phyloP scores from a whole-genome alignment of 2,888 invertebrate species.

The Lamproptera curius region DNA sequence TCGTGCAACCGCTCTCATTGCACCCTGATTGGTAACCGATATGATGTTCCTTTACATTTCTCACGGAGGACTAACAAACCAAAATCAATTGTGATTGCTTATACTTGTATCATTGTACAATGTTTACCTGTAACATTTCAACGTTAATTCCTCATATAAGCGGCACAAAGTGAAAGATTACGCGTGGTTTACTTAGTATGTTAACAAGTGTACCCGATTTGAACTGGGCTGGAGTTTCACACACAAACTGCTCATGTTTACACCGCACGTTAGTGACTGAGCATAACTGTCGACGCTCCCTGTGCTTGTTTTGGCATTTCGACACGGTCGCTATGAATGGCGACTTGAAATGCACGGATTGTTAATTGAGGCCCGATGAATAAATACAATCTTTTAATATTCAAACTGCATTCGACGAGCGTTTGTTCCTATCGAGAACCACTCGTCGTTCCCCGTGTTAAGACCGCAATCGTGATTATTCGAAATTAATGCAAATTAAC shows the following conservation, averaged over 20 bases:
- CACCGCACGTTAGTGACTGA: conserved; percentile 50
- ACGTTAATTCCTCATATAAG: conserved; percentile 66
- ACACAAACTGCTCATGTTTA: conserved; percentile 56
- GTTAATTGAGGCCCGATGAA: conserved; percentile 28
- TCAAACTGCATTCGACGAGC: conserved; percentile 41
- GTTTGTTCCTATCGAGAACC: conserved; percentile 48
- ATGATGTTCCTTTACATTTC: background rate
- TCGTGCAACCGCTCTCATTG: conserved; percentile 43
- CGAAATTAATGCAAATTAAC: conserved; percentile 70
- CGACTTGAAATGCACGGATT: conserved; percentile 12
- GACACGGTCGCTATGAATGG: conserved; percentile 17
- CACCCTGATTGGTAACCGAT: conserved; percentile 41
- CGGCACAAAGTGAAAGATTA: conserved; percentile 71
- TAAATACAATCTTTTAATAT: no score
- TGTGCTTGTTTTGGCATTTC: conserved; percentile 25
- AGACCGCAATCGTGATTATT: conserved; percentile 40
- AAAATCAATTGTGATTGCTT: conserved; percentile 33
- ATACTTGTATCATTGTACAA: conserved; percentile 42
- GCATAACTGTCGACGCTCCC: conserved; percentile 56
- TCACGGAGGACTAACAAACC: background rate
- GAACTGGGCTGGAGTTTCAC: conserved; percentile 65
- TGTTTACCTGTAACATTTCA: conserved; percentile 54
- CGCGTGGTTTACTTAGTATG: conserved; percentile 53
- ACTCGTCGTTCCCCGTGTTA: conserved; percentile 46
- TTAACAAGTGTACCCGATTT: conserved; percentile 59